A percentile compares a stretch with the other conserved stretches of the same genome.
phyloP scores from a whole-genome alignment of 2,113 vertebrate species.

The Elephas maximus region DNA sequence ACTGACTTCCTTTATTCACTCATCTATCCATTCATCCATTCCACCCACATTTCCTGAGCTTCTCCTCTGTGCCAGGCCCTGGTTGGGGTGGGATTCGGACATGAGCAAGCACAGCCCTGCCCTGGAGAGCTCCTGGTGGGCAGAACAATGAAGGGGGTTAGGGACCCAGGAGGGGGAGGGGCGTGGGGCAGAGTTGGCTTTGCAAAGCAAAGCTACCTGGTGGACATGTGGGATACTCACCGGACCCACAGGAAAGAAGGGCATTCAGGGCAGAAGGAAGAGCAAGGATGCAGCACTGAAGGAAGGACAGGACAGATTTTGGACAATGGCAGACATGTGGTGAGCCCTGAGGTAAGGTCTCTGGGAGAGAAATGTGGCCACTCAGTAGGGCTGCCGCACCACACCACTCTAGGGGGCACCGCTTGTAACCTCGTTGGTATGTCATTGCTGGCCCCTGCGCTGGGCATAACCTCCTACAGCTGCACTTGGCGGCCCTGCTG shows the following conservation, averaged over 20 bases:
- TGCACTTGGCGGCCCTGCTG: not conserved
- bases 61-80: not conserved
- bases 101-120: too few relatives aligned
- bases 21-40: not conserved
- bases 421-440: not conserved
- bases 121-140: not conserved
- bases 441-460: not conserved
- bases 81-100: not conserved
- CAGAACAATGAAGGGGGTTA: not conserved
- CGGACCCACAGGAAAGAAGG: not conserved
- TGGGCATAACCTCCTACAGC: accelerated
- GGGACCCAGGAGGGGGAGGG: not conserved
- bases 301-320: not conserved
- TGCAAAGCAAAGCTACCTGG: not conserved
- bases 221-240: not conserved
- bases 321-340: not conserved
- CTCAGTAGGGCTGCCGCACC: accelerated
- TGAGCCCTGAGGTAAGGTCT: too few relatives aligned
- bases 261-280: not conserved
- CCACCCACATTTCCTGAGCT: not conserved
- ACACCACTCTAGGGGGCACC: not conserved
- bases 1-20: not conserved
- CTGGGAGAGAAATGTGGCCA: too few relatives aligned
- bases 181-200: not conserved
- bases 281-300: accelerated